Percentiles rank a stretch among this genome's conserved stretches.
Conservation (phyloP, 2,888 invertebrate species). For the Troides oblongomaculatus region DNA sequence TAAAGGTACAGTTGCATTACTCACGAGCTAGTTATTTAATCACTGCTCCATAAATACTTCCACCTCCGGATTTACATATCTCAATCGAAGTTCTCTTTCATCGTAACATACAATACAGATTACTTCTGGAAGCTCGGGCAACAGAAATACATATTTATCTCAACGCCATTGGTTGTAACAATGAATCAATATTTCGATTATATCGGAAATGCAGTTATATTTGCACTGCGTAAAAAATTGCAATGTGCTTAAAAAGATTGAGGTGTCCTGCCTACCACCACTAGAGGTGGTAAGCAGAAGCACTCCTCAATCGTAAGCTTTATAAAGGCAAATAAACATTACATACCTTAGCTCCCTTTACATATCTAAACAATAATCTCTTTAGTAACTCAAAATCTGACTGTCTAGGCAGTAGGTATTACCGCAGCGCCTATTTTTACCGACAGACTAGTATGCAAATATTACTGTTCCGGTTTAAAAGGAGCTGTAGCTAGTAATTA, state of each 20-base stretch:
- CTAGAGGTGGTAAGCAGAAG: no score
- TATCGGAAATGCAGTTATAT: conserved; percentile 1
- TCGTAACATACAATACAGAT: neutral
- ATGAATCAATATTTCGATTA: conserved; percentile 5
- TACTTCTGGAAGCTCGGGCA: neutral
- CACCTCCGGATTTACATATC: neutral
- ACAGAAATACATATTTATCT: neutral
- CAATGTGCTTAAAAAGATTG: neutral
- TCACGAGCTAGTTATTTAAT: neutral
- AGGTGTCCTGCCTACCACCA: neutral
- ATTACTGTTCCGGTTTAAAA: no score
- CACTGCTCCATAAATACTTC: neutral
- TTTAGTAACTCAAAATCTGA: no score
- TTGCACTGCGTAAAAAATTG: conserved; percentile 3
- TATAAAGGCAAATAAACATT: no score
- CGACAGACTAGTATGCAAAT: no score
- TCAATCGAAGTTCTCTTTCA: neutral
- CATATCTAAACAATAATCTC: no score
- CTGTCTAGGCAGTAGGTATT: no score
- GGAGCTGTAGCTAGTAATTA: no score
- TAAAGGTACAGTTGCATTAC: no score
- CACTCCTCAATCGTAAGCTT: no score
- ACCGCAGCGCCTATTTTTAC: no score
- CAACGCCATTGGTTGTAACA: neutral
- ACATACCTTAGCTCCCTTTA: no score